Percentiles rank a stretch among this genome's conserved stretches.
These are phyloP conservation scores for Shinisaurus crocodilurus DNA, from an alignment of 2,113 vertebrate genomes.

Conservation along the genomic window DNA sequence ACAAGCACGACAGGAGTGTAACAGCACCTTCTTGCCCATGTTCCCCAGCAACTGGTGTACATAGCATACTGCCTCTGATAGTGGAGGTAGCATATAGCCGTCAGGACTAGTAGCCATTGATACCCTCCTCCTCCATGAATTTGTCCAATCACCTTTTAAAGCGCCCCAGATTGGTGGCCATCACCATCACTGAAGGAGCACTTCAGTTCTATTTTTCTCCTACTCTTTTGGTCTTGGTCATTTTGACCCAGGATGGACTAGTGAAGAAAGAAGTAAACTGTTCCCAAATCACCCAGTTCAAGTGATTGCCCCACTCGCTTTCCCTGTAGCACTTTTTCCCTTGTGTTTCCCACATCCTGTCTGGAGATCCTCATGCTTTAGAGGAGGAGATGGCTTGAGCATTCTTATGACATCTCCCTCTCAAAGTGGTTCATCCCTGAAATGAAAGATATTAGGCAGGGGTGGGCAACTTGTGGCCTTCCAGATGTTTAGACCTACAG, in stretches of 20 bases:
- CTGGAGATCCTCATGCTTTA: not conserved
- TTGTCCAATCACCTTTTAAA: too few species aligned
- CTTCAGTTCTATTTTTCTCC: not conserved
- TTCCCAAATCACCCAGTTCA: not conserved
- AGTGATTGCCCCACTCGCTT: not conserved
- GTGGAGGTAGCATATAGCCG: too few species aligned
- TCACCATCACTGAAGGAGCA: too few species aligned
- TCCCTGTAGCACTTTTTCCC: not conserved
- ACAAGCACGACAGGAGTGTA: too few species aligned
- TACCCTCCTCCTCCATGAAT: too few species aligned
- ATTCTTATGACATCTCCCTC: not conserved
- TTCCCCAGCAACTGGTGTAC: too few species aligned
- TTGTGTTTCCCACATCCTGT: not conserved
- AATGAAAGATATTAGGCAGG: not conserved
- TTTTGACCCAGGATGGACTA: not conserved
- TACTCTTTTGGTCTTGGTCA: not conserved
- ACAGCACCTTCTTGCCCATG: too few species aligned
- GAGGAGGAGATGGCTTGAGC: not conserved
- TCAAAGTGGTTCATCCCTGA: not conserved
- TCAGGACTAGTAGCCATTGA: too few species aligned
- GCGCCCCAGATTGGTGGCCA: too few species aligned
- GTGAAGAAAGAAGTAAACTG: not conserved
- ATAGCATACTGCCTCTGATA: too few species aligned
- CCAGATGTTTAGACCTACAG: too few species aligned
- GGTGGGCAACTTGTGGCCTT: too few species aligned